Evolutionary conservation across 2,113 vertebrate species (phyloP).

Genomic region (Gadus macrocephalus): DNA sequence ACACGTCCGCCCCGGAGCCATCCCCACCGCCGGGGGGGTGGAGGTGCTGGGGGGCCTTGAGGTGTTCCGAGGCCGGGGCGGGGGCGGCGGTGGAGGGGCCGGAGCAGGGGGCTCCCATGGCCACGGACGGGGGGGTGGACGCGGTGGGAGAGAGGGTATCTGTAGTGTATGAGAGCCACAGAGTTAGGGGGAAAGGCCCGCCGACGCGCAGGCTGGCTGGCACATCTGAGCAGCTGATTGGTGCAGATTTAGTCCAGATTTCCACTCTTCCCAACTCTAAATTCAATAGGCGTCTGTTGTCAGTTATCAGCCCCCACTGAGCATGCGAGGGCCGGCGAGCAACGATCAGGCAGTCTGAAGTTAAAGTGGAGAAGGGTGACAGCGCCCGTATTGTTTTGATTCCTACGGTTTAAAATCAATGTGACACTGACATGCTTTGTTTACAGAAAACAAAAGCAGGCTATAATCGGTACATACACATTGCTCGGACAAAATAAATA

Average conservation of each 20-base stretch:
- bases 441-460: conserved; percentile 75
- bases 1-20: conserved; percentile 69
- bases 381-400: conserved; percentile 61
- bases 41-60: conserved; percentile 89
- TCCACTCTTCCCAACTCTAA: conserved; percentile 71
- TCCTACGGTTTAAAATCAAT: conserved; percentile 64
- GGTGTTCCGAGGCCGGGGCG: conserved; percentile 91
- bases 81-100: conserved; percentile 85
- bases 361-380: conserved; percentile 74
- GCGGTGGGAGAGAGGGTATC: conserved; percentile 95
- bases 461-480: conserved; percentile 72
- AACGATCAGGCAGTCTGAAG: conserved; percentile 62
- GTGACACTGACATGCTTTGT: conserved; percentile 71
- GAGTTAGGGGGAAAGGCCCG: conserved; percentile 80
- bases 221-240: conserved; percentile 86
- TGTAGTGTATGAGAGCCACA: conserved; percentile 85
- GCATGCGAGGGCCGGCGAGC: conserved; percentile 69
- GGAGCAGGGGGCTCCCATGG: conserved; percentile 91
- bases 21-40: conserved; percentile 85
- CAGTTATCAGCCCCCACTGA: conserved; percentile 62
- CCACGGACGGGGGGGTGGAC: conserved; percentile 82
- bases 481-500: conserved; percentile 68
- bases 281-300: conserved; percentile 54
- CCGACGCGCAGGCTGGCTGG: conserved; percentile 90
- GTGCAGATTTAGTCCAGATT: conserved; percentile 67